Evolutionary conservation across 2,888 invertebrate species (phyloP).

Genomic region (Griposia aprilina): DNA sequence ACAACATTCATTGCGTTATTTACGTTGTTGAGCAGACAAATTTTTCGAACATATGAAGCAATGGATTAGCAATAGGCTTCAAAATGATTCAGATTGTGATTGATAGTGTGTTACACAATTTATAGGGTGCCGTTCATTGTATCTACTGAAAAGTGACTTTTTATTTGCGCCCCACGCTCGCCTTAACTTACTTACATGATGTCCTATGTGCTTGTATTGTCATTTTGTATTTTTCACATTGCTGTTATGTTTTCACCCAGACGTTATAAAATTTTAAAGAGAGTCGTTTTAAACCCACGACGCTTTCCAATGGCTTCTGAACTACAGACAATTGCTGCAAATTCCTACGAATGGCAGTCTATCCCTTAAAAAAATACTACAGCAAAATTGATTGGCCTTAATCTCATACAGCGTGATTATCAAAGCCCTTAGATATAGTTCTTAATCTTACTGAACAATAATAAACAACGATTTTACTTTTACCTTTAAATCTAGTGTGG

Average conservation of each 20-base stretch:
- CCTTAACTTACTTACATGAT: too few species aligned
- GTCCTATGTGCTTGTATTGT: too few species aligned
- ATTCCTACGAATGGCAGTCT: neutral
- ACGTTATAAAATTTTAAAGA: neutral
- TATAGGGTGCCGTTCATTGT: too few species aligned
- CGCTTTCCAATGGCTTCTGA: conserved; percentile 27
- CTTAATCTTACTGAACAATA: conserved; percentile 36
- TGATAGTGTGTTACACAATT: too few species aligned
- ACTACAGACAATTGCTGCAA: conserved; percentile 2
- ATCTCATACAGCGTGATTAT: conserved; percentile 23
- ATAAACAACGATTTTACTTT: conserved; percentile 65
- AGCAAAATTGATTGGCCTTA: neutral
- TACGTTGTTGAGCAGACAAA: too few species aligned
- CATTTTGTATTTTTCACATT: too few species aligned
- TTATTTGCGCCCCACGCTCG: too few species aligned
- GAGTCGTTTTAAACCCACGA: neutral
- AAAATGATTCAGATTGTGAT: too few species aligned
- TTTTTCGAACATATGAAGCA: too few species aligned
- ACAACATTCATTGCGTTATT: too few species aligned
- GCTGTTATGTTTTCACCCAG: conserved; percentile 12
- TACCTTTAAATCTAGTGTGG: conserved; percentile 54
- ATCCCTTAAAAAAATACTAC: neutral
- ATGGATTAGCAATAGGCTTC: too few species aligned
- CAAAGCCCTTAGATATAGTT: conserved; percentile 44
- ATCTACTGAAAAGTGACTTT: too few species aligned